phyloP scores from a whole-genome alignment of 2,888 invertebrate genomes.

The Drosophila phalerata region DNA sequence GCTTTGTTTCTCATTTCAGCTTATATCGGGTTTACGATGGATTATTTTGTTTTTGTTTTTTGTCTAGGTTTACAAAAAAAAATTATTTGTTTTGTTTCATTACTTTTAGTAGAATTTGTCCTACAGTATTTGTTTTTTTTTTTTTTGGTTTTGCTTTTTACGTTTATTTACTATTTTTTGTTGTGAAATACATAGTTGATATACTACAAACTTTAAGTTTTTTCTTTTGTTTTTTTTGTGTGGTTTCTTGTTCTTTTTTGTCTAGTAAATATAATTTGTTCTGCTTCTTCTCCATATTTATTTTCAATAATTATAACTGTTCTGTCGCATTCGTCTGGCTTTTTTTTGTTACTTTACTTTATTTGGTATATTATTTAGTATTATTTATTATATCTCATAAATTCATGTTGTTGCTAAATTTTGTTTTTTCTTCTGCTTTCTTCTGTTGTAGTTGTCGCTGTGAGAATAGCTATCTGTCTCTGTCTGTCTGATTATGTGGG shows the following conservation, averaged over 20 bases:
- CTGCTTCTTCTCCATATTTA: slow-evolving; percentile 29
- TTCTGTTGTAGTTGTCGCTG: slow-evolving; percentile 39
- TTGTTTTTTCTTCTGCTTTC: slow-evolving; percentile 64
- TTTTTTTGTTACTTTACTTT: slow-evolving; percentile 26
- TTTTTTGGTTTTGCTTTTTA: slow-evolving; percentile 38
- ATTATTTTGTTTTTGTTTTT: slow-evolving; percentile 28
- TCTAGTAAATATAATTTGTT: slow-evolving; percentile 77
- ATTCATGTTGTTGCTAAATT: slow-evolving; percentile 82
- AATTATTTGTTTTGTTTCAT: slow-evolving; percentile 46
- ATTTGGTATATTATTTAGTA: slow-evolving; percentile 59
- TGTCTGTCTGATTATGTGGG: slow-evolving; percentile 33
- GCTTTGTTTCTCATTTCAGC: slow-evolving; percentile 23
- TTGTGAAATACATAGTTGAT: slow-evolving; percentile 76
- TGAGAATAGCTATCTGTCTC: slow-evolving; percentile 36
- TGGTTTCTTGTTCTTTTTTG: slow-evolving; percentile 49
- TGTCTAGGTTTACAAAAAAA: slow-evolving; percentile 74
- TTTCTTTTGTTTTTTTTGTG: slow-evolving; percentile 43
- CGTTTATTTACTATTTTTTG: slow-evolving; percentile 61
- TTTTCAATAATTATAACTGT: slow-evolving; percentile 47
- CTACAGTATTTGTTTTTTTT: slow-evolving; percentile 61
- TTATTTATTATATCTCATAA: slow-evolving; percentile 80
- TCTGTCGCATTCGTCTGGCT: slow-evolving; percentile 42
- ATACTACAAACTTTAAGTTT: slow-evolving; percentile 74
- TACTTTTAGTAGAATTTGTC: slow-evolving; percentile 68
- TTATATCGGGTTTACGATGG: slow-evolving; percentile 44